phyloP scores from a whole-genome alignment of 2,888 invertebrate genomes.

The Hypomecis atomaria region DNA sequence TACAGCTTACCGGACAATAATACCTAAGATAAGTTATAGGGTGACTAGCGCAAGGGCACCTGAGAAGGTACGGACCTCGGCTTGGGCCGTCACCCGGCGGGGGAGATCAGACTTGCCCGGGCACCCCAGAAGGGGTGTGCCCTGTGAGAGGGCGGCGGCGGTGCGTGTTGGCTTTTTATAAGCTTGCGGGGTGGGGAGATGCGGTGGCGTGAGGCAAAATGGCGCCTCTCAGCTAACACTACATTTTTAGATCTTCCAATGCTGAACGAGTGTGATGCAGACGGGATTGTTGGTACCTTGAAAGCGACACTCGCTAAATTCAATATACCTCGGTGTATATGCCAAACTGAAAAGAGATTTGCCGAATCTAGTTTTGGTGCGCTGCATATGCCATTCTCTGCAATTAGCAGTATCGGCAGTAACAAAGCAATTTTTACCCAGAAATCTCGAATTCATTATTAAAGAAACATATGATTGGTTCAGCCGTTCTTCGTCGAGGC shows the following conservation, averaged over 20 bases:
- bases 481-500: constrained; percentile 41
- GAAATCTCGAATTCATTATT: constrained; percentile 53
- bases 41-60: no score
- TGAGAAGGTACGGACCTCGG: no score
- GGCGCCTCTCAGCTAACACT: no score
- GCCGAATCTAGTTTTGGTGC: constrained; percentile 49
- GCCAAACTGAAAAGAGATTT: constrained; percentile 49
- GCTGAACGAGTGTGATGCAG: constrained; percentile 1
- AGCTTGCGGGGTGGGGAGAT: no score
- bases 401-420: constrained; percentile 40
- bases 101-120: no score
- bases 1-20: no score
- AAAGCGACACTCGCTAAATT: constrained; percentile 17
- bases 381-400: constrained; percentile 59
- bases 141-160: no score
- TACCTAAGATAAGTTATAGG: no score
- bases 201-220: no score
- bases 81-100: no score
- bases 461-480: constrained; percentile 52
- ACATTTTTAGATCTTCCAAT: constrained; percentile 32
- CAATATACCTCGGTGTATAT: constrained; percentile 47
- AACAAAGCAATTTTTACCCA: constrained; percentile 39
- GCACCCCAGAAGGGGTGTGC: no score
- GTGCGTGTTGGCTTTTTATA: no score
- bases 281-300: constrained; percentile 9